These are phyloP conservation scores for Mus spretus DNA, from an alignment of 2,797 vertebrate genomes.

Conservation along the genomic window DNA sequence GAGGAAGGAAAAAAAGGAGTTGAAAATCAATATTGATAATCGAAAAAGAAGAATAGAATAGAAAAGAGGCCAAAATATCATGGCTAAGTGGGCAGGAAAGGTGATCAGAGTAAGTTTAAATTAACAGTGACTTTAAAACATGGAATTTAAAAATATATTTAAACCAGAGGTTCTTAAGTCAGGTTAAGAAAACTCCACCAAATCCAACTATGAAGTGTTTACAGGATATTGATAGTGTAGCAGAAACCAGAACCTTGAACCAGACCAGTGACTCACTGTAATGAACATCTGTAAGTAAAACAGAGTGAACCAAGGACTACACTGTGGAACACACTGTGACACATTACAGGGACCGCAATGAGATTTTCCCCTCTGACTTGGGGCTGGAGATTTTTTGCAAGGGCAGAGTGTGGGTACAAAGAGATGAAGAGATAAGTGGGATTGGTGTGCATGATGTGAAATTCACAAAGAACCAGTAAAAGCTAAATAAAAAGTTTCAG, in stretches of 20 bases:
- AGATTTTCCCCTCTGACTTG: neutral
- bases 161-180: neutral
- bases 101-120: constrained; percentile 20
- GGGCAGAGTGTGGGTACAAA: neutral
- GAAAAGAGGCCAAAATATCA: neutral
- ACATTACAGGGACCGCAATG: neutral
- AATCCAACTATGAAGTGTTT: neutral
- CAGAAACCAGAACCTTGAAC: neutral
- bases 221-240: neutral
- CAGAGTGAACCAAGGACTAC: neutral
- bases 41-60: constrained; percentile 31
- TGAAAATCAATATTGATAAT: constrained; percentile 5
- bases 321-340: neutral
- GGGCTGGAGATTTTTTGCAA: neutral
- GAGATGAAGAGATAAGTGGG: neutral
- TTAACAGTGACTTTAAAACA: neutral
- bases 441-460: neutral
- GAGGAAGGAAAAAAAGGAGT: constrained; percentile 1
- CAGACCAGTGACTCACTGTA: neutral
- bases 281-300: neutral
- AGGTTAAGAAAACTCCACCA: constrained; percentile 17
- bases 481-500: constrained; percentile 25
- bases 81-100: constrained; percentile 14
- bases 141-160: neutral
- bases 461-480: neutral